Base-by-base conservation (phyloP, 2,113 vertebrate genomes). In the Grus americana region DNA sequence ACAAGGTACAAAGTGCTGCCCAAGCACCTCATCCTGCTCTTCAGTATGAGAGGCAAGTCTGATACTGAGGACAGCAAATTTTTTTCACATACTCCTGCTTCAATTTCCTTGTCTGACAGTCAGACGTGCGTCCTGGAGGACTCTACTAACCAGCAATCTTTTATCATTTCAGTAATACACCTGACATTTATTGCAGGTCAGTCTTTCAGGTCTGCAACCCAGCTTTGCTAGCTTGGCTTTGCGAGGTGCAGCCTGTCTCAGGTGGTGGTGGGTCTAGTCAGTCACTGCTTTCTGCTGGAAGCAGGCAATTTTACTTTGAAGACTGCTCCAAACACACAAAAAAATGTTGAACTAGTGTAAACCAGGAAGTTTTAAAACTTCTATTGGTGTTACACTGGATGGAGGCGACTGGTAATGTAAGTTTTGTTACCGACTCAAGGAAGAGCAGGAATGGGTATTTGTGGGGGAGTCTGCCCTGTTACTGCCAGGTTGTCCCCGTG, bases 71-170 rank as follows among this genome's bases (percentile, higher is more conserved):
- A 68, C 52, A 85, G 46, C 10, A 58, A 14, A 2, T 9, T 42
- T 54, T 71, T 89, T 86, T 75, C 59, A 71, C 0, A 0, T 5
- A 2, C 6, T 92, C 14, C 72, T 55, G 55, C 83, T 93, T 86
- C 58, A 71, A 0, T 20, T 91, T 86, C 61, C 55, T 81, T 7
- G 1, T 58, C 38, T 87, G 70, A 63, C 44, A 81, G 23, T 34
- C 44, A 81, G 47, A 78, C 0, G 0, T 42, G 27, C 38, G 44
- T 67, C 49, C 54, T 50, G 63, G 32, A 68, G n/a, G n/a, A 36
- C 20, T 70, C 57, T 27, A 50, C 19, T 68, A 79, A 83, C 54
- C 42, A 76, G 11, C 15, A 63, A 12, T 59, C 19, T 80, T 62
- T 73, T 40, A 74, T 11, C 5, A 59, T 73, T 83, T 76, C 70